A percentile compares a stretch with the other conserved stretches of the same genome.
phyloP scores from a whole-genome alignment of 1,140 invertebrate genomes.

The Zaprionus lachaisei region DNA sequence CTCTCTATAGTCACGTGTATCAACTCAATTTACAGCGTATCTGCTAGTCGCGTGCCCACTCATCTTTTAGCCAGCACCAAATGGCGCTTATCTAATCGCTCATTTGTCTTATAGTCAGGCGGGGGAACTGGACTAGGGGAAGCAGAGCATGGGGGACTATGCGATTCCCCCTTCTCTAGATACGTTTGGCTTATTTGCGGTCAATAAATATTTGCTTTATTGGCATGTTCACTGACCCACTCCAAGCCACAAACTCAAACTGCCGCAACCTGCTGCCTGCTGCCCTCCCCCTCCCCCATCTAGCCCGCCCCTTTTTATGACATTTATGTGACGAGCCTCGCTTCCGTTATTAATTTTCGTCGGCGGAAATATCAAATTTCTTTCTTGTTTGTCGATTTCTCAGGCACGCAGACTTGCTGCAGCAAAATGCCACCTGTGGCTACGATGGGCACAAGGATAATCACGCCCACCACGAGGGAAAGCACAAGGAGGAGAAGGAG shows the following conservation, averaged over 20 bases:
- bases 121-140: not conserved
- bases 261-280: not conserved
- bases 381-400: constrained; percentile 48
- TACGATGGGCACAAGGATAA: constrained; percentile 78
- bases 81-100: constrained; percentile 57
- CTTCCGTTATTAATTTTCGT: constrained; percentile 74
- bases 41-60: not conserved
- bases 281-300: not conserved
- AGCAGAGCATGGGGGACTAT: not conserved
- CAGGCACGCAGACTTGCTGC: constrained; percentile 88
- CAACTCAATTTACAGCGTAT: constrained; percentile 3
- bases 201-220: constrained; percentile 68
- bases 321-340: constrained; percentile 45
- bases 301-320: constrained; percentile 8
- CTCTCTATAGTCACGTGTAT: not conserved
- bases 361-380: constrained; percentile 74
- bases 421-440: constrained; percentile 89
- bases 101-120: constrained; percentile 7
- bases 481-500: constrained; percentile 14
- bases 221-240: constrained; percentile 6
- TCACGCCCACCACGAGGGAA: constrained; percentile 21
- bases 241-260: not conserved
- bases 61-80: not conserved
- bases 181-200: constrained; percentile 66
- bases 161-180: constrained; percentile 25